Base-by-base conservation (phyloP, 1,140 invertebrate species). In the Mycetomoellerius zeteki region DNA sequence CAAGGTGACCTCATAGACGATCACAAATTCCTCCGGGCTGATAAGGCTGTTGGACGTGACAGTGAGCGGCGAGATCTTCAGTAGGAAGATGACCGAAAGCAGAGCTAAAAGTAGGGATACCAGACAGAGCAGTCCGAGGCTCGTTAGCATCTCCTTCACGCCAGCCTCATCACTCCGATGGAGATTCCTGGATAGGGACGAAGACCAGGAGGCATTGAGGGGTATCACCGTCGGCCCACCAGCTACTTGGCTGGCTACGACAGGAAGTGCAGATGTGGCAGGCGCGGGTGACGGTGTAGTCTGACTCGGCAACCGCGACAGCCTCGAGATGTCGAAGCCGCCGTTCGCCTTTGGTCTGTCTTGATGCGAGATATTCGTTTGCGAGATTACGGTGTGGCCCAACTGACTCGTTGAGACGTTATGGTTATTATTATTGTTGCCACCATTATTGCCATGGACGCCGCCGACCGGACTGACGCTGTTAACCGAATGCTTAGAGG, bases 1-100 rank as follows among this genome's bases (percentile, higher is more conserved):
- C 88, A 99, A 96, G 3, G 98, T 98, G 86, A 99, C 98, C 96
- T 99, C 98, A 93, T 98, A 98, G 43, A 99, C 98, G 85, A 98
- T 97, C 30, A 97, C 97, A 91, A 98, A 98, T 92, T 98, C 98
- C 92, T 98, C 98, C 88, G 95, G 96, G 95, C 92, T 96, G 92
- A 95, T 96, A 86, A 96, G 96, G 93, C 92, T 97, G 95, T 93
- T 96, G 86, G 92, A 95, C 95, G 93, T 94, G 93, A 93, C 94
- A 2, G 96, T 96, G 8, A 96, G 94, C 62, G 97, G 97, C 21
- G 98, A 98, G 90, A 98, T 98, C 95, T 98, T 98, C 86, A 98
- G 95, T 72, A 99, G 96, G 93, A 98, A 98, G 89, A 98, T 97
- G 64, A 98, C 95, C 7, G 98, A 98, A 50, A 99, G 95, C 75